Conservation (phyloP, 2,888 invertebrate species). For the Cataglyphis rosenhaueri region DNA sequence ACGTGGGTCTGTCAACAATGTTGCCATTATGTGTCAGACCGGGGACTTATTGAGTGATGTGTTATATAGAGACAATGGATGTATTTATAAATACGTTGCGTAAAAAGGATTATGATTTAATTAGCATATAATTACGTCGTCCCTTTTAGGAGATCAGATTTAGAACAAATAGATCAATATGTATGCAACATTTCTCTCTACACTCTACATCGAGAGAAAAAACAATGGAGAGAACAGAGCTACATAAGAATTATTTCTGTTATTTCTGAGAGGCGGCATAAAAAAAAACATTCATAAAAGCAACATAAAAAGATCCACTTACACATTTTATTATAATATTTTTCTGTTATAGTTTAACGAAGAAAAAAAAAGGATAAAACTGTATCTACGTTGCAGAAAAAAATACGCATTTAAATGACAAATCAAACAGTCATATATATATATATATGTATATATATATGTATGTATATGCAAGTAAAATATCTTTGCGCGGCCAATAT, state of each 20-base stretch:
- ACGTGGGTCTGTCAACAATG: no score
- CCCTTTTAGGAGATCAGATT: not conserved
- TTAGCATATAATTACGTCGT: conserved; percentile 10
- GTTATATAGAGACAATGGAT: not conserved
- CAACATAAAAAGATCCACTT: not conserved
- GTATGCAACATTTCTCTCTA: not conserved
- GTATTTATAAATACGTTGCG: not conserved
- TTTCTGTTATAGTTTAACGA: not conserved
- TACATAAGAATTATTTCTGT: not conserved
- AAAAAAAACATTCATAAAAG: not conserved
- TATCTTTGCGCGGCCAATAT: conserved; percentile 1
- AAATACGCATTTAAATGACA: conserved; percentile 16
- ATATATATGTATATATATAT: not conserved
- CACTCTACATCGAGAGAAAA: not conserved
- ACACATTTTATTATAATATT: not conserved
- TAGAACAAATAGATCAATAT: not conserved
- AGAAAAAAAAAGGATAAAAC: not conserved
- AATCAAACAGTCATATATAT: conserved; percentile 1
- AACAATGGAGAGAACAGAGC: not conserved
- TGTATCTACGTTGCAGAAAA: not conserved
- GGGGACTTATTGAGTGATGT: no score
- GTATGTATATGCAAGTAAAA: not conserved
- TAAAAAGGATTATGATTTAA: not conserved
- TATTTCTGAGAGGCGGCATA: not conserved
- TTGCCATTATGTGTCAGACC: no score